phyloP scores from a whole-genome alignment of 35 echinoderm and acorn worm species.

The Stichopus chloronotus region DNA sequence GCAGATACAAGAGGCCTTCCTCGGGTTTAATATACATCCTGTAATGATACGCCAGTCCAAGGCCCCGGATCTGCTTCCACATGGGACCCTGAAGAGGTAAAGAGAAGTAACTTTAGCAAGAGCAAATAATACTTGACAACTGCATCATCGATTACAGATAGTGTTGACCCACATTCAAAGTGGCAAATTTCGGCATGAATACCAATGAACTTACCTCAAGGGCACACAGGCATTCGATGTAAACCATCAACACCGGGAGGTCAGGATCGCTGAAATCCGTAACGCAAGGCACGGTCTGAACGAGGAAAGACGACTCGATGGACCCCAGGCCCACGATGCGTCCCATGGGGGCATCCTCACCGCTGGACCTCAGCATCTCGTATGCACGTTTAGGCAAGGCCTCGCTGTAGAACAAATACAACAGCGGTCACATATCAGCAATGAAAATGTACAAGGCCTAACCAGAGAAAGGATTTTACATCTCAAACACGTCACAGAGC shows the following conservation, averaged over 20 bases:
- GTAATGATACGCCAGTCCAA: conserved; percentile 98
- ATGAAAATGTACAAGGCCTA: not conserved
- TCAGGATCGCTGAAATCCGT: conserved; percentile 69
- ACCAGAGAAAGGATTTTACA: not conserved
- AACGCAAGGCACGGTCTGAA: conserved; percentile 84
- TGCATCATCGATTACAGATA: too few relatives aligned
- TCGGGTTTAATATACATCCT: conserved; percentile 87
- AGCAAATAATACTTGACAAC: not conserved
- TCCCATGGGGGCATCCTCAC: conserved; percentile 48
- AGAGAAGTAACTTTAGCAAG: not conserved
- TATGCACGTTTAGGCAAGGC: conserved; percentile 10
- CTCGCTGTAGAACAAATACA: not conserved
- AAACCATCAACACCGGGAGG: conserved; percentile 96
- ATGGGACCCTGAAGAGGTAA: conserved; percentile 75
- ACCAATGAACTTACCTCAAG: conserved; percentile 70
- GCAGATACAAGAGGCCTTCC: conserved; percentile 87
- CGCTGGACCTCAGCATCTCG: conserved; percentile 40
- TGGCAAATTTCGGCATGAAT: too few relatives aligned
- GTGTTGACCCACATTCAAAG: too few relatives aligned
- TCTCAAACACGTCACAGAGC: not conserved
- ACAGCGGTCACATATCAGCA: not conserved
- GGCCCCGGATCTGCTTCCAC: conserved; percentile 94
- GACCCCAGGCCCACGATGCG: conserved; percentile 91
- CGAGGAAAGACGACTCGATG: conserved; percentile 88
- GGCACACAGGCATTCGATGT: conserved; percentile 96